phyloP scores from a whole-genome alignment of 64 coral and sea anemone genomes.

The Anthopleura sola region DNA sequence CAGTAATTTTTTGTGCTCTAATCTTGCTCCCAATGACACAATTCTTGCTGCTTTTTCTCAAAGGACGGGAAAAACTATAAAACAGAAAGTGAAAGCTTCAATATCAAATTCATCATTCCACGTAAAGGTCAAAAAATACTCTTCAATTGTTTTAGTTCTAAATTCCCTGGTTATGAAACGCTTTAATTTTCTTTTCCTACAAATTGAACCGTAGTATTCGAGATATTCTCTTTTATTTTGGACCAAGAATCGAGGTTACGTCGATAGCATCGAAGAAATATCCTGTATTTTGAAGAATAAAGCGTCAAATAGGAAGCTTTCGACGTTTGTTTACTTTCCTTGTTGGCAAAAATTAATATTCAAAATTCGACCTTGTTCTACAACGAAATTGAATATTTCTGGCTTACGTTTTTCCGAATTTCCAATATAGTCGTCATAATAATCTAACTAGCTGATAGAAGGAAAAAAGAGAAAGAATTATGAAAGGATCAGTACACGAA shows the following conservation, averaged over 20 bases:
- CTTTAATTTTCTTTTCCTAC: background rate
- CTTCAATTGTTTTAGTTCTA: too few species aligned
- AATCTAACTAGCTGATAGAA: background rate
- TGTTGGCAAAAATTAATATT: background rate
- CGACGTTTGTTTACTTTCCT: background rate
- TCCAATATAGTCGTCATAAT: background rate
- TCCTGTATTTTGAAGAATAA: slow-evolving; percentile 4
- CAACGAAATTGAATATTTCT: background rate
- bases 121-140: too few species aligned
- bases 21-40: background rate
- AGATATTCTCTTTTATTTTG: background rate
- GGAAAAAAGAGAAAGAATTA: background rate
- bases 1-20: background rate
- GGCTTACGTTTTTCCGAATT: background rate
- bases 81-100: background rate
- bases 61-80: too few species aligned
- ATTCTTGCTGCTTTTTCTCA: background rate
- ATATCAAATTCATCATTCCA: background rate
- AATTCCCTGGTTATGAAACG: background rate
- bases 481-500: background rate
- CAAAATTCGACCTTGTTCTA: background rate
- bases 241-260: background rate
- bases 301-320: background rate
- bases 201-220: background rate
- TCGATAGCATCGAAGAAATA: background rate